These are phyloP conservation scores for Pachycephus smyrnensis DNA, from an alignment of 2,888 invertebrate genomes.

Conservation along the genomic window DNA sequence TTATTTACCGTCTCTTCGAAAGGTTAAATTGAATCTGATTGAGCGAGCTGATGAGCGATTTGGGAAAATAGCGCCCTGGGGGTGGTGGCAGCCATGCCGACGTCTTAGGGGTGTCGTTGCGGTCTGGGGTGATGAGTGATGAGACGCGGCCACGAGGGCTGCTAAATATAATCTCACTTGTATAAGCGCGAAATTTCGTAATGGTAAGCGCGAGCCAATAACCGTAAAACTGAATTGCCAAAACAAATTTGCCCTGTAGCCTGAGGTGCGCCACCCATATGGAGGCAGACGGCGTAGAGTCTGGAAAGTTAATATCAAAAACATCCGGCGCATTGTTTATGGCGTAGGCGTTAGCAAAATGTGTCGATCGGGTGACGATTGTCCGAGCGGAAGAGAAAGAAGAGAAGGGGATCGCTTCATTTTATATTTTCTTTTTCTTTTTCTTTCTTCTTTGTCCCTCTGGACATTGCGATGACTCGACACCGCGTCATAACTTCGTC, in stretches of 20 bases:
- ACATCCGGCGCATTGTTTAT: slow-evolving; percentile 19
- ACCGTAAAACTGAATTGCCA: slow-evolving; percentile 15
- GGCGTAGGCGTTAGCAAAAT: background rate
- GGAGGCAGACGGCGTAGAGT: background rate
- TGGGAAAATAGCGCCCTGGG: background rate
- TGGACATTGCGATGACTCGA: background rate
- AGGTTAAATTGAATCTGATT: background rate
- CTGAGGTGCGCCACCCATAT: background rate
- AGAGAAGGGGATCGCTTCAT: background rate
- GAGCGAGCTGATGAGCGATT: background rate
- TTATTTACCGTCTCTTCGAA: background rate
- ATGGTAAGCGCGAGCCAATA: slow-evolving; percentile 13
- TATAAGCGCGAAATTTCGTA: slow-evolving; percentile 5
- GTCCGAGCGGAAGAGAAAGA: background rate
- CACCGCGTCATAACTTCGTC: no score
- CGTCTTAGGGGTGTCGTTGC: background rate
- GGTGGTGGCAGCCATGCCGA: background rate
- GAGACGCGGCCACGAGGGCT: background rate
- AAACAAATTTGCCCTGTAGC: slow-evolving; percentile 11
- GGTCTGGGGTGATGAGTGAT: background rate
- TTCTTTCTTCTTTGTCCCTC: slow-evolving; percentile 1
- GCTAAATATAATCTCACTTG: background rate
- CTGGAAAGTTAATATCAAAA: slow-evolving; percentile 17
- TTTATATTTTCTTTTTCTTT: slow-evolving; percentile 14
- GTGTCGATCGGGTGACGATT: background rate